These are phyloP conservation scores for Xenopus tropicalis DNA, from an alignment of 2,113 vertebrate genomes.

Conservation along the genomic window UCB_Xtro_10.0 CM004446.2:138159501-138160000, in stretches of 20 bases:
- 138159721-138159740: slow-evolving; percentile 74
- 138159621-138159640: slow-evolving; percentile 83
- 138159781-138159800: fast-evolving
- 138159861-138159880: neutral
- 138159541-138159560: too few species aligned
- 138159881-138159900: slow-evolving; percentile 52
- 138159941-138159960: slow-evolving; percentile 88
- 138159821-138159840: neutral
- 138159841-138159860: too few species aligned
- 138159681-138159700: slow-evolving; percentile 84
- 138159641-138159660: slow-evolving; percentile 92
- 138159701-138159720: slow-evolving; percentile 83
- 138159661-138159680: slow-evolving; percentile 86
- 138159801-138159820: too few species aligned
- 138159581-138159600: too few species aligned
- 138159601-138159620: too few species aligned
- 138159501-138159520: too few species aligned
- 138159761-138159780: neutral
- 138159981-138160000: slow-evolving; percentile 84
- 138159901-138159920: slow-evolving; percentile 76
- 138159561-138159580: too few species aligned
- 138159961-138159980: slow-evolving; percentile 83
- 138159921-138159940: slow-evolving; percentile 75
- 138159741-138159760: too few species aligned
- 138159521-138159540: too few species aligned